A percentile compares a stretch with the other conserved stretches of the same genome.
Evolutionary conservation across 2,888 invertebrate species (phyloP).

Genomic region (Agrochola macilenta): DNA sequence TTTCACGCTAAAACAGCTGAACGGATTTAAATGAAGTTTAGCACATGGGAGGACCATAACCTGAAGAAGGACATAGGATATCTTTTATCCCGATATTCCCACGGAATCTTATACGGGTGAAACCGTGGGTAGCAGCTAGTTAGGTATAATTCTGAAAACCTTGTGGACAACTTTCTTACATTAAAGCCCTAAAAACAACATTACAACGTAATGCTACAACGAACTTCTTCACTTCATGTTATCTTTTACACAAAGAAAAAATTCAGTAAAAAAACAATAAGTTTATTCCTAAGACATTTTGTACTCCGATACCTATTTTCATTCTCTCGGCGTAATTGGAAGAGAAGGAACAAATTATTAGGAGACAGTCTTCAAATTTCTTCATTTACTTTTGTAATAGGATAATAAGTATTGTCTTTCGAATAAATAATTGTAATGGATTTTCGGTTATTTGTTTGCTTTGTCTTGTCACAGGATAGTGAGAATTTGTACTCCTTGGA

Average conservation of each 20-base stretch:
- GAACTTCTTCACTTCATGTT: conserved; percentile 63
- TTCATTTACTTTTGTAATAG: conserved; percentile 80
- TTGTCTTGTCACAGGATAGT: conserved; percentile 21
- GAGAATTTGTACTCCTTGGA: conserved; percentile 1
- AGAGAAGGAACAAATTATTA: conserved; percentile 78
- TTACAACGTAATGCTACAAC: background rate
- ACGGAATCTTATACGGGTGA: no score
- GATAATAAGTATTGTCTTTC: conserved; percentile 79
- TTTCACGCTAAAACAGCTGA: no score
- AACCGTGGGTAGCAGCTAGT: no score
- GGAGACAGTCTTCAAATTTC: conserved; percentile 76
- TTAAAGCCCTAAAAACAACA: background rate
- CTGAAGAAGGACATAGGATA: no score
- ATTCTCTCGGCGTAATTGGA: conserved; percentile 76
- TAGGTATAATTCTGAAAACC: no score
- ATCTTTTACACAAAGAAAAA: conserved; percentile 69
- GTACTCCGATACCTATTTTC: conserved; percentile 73
- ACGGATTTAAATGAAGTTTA: no score
- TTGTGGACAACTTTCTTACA: background rate
- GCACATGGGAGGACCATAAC: no score
- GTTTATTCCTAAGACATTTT: conserved; percentile 72
- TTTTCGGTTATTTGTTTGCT: conserved; percentile 65
- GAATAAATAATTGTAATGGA: conserved; percentile 71
- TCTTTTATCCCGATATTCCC: no score
- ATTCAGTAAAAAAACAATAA: conserved; percentile 70